Evolutionary conservation across 2,888 invertebrate species (phyloP).

Genomic region (Dolomedes plantarius): DNA sequence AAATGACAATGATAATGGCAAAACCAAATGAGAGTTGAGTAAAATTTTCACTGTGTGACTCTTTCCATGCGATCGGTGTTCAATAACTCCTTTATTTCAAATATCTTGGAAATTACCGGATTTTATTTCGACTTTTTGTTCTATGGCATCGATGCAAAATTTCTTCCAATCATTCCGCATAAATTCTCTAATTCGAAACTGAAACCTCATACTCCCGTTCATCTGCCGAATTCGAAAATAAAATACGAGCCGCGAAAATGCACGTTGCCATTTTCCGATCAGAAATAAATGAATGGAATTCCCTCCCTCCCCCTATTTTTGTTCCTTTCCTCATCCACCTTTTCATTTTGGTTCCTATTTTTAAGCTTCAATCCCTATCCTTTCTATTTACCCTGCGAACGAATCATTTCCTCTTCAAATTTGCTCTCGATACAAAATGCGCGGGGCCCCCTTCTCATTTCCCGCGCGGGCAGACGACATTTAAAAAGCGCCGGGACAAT

Average conservation of each 20-base stretch:
- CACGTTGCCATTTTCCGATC: neutral
- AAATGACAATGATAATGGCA: no score
- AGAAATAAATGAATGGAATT: neutral
- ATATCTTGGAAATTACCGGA: no score
- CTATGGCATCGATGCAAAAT: no score
- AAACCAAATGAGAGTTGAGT: no score
- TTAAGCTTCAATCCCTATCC: neutral
- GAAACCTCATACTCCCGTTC: neutral
- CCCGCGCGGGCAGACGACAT: slow-evolving; percentile 17
- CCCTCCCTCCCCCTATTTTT: neutral
- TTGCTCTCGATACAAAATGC: slow-evolving; percentile 44
- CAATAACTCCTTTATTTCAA: no score
- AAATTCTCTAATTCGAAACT: neutral
- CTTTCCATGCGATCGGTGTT: no score
- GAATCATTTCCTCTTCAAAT: slow-evolving; percentile 62
- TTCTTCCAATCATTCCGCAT: no score
- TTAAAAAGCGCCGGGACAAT: neutral
- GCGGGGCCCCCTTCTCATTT: slow-evolving; percentile 17
- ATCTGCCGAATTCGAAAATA: neutral
- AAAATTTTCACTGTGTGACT: no score
- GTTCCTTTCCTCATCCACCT: neutral
- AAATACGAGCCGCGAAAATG: neutral
- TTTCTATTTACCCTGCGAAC: slow-evolving; percentile 7
- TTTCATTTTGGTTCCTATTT: neutral
- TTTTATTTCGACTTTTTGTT: no score